Percentiles rank a stretch among this genome's conserved stretches.
These are phyloP conservation scores for Xiphorhynchus erythropygius DNA, from an alignment of 2,797 vertebrate species.

Conservation along the genomic window DNA sequence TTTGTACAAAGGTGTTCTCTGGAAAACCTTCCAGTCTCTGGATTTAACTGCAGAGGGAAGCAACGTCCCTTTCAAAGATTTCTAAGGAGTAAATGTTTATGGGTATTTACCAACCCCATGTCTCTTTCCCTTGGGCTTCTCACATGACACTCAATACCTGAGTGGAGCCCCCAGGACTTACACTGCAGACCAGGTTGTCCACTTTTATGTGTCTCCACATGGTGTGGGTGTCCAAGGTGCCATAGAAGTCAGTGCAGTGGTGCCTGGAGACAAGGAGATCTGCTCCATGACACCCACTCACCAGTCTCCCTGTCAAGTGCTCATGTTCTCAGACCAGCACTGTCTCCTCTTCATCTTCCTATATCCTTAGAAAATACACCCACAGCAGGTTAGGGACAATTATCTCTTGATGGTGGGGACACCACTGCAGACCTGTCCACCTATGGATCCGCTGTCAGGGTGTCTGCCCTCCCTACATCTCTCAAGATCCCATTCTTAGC, in stretches of 20 bases:
- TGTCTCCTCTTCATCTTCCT: background rate
- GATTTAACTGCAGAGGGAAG: background rate
- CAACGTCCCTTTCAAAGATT: background rate
- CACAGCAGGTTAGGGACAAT: background rate
- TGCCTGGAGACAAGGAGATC: background rate
- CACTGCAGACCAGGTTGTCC: background rate
- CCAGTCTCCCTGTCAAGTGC: background rate
- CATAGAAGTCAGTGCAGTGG: background rate
- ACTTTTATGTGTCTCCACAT: fast-evolving
- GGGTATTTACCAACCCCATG: background rate
- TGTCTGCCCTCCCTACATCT: background rate
- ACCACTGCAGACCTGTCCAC: background rate
- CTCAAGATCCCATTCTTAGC: background rate
- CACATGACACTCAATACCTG: too few species aligned
- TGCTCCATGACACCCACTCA: background rate
- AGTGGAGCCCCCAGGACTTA: background rate
- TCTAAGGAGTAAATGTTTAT: background rate
- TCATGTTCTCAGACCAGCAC: background rate
- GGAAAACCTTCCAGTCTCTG: background rate
- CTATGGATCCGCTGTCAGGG: fast-evolving
- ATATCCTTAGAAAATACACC: background rate
- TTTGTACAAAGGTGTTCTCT: background rate
- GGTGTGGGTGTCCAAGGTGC: background rate
- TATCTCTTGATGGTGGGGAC: too few species aligned
- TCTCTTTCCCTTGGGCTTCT: background rate